Conservation (phyloP, 2,888 invertebrate genomes). For the Trissoscelio sp. region DNA sequence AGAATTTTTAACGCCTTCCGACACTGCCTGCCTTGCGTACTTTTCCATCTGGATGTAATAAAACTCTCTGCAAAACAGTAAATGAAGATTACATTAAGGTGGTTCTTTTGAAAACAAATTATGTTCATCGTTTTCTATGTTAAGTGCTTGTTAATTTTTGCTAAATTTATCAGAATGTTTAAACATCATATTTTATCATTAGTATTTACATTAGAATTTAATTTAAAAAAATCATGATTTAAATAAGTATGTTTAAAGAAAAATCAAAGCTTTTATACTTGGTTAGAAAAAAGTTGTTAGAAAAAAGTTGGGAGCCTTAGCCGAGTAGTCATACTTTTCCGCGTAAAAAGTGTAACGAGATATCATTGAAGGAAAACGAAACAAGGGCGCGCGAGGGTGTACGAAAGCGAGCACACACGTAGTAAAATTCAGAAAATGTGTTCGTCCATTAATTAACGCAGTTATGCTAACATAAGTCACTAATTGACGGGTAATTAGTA, state of each 20-base stretch:
- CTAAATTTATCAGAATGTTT: too few species aligned
- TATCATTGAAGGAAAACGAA: conserved; percentile 73
- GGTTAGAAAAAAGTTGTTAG: conserved; percentile 65
- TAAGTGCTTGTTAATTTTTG: too few species aligned
- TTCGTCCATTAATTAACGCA: conserved; percentile 81
- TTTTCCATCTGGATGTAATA: conserved; percentile 99
- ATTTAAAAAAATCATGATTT: too few species aligned
- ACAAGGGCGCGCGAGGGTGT: conserved; percentile 39
- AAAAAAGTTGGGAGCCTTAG: conserved; percentile 41
- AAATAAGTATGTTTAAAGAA: too few species aligned
- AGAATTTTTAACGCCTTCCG: conserved; percentile 96
- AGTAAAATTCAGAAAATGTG: conserved; percentile 75
- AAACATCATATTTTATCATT: too few species aligned
- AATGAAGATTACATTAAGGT: conserved; percentile 29
- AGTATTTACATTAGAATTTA: too few species aligned
- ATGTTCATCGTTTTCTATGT: too few species aligned
- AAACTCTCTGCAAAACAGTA: conserved; percentile 93
- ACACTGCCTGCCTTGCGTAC: conserved; percentile 98
- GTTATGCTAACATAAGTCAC: conserved; percentile 80
- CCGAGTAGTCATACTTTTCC: conserved; percentile 68
- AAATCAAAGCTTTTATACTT: too few species aligned
- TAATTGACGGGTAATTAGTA: conserved; percentile 82
- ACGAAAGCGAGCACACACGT: conserved; percentile 13
- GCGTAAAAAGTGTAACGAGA: conserved; percentile 71
- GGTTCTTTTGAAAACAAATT: too few species aligned